These are phyloP conservation scores for Zenarchopterus dispar DNA, from an alignment of 2,797 vertebrate species.

Conservation along the genomic window DNA sequence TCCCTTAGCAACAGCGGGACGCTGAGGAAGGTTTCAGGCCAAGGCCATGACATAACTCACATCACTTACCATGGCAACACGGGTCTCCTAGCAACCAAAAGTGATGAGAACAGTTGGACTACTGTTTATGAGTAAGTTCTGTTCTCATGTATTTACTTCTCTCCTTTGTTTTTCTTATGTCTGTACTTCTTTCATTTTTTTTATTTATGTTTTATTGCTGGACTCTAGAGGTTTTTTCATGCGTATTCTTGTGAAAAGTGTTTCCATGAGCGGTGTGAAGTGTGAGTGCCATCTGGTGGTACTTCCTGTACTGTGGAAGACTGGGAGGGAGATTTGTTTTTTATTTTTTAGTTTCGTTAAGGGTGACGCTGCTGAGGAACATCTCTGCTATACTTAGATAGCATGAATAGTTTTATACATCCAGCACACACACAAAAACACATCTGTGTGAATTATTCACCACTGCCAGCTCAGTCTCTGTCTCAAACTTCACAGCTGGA, in stretches of 20 bases:
- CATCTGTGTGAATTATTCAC: constrained; percentile 72
- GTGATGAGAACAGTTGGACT: constrained; percentile 96
- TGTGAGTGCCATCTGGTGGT: constrained; percentile 80
- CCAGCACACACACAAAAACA: constrained; percentile 40
- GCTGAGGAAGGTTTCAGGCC: constrained; percentile 92
- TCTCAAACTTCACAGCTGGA: constrained; percentile 72
- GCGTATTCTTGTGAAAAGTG: constrained; percentile 3
- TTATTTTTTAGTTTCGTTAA: constrained; percentile 13
- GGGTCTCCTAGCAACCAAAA: constrained; percentile 94
- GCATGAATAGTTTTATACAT: constrained; percentile 36
- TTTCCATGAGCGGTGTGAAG: constrained; percentile 32
- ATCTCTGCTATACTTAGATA: constrained; percentile 40
- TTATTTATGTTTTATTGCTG: constrained; percentile 7
- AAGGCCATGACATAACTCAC: constrained; percentile 93
- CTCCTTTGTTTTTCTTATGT: not conserved
- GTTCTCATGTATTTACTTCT: constrained; percentile 4
- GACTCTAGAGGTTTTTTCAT: constrained; percentile 17
- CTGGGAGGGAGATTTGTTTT: not conserved
- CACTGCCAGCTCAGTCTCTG: constrained; percentile 45
- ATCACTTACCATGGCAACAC: constrained; percentile 95
- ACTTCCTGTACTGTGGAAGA: not conserved
- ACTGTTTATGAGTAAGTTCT: constrained; percentile 94
- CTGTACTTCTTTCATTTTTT: not conserved
- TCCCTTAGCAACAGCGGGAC: constrained; percentile 95
- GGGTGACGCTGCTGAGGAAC: constrained; percentile 44